phyloP scores from a whole-genome alignment of 1,140 invertebrate species.

The Camponotus floridanus region DNA sequence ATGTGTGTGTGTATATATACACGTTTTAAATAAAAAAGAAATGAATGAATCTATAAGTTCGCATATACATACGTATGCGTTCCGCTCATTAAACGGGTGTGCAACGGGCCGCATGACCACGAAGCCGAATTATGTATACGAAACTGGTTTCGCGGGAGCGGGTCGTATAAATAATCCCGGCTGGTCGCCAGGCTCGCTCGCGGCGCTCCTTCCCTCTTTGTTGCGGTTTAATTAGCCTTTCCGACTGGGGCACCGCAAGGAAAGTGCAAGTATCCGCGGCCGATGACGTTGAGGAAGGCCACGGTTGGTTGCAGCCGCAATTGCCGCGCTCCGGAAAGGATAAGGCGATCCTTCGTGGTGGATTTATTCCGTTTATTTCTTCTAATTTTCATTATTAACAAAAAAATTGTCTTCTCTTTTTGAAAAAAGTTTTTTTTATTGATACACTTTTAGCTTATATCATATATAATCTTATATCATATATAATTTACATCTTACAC shows the following conservation, averaged over 20 bases:
- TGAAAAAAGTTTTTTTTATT: neutral
- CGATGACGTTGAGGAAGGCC: conserved; percentile 65
- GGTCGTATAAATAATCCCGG: conserved; percentile 60
- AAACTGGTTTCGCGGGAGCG: conserved; percentile 63
- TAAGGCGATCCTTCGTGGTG: conserved; percentile 34
- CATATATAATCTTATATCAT: too few relatives aligned
- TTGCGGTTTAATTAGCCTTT: conserved; percentile 67
- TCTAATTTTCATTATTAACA: neutral
- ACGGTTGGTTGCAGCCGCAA: conserved; percentile 56
- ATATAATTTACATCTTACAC: neutral
- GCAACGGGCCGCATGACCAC: conserved; percentile 44
- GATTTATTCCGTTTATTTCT: neutral
- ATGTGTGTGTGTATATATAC: too few relatives aligned
- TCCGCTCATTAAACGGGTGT: neutral
- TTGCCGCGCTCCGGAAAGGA: conserved; percentile 47
- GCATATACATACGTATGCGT: neutral
- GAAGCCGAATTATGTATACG: conserved; percentile 60
- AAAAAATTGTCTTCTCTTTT: neutral
- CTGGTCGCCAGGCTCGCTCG: conserved; percentile 16
- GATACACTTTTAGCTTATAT: too few relatives aligned
- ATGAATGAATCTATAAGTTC: neutral
- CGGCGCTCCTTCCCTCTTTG: conserved; percentile 42
- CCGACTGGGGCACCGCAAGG: conserved; percentile 44
- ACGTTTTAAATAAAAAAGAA: neutral
- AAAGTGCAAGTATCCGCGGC: conserved; percentile 58